Evolutionary conservation across 2,888 invertebrate species (phyloP), one percentile per base, ranked within the genome.

Genomic region (Netelia melanura): DNA sequence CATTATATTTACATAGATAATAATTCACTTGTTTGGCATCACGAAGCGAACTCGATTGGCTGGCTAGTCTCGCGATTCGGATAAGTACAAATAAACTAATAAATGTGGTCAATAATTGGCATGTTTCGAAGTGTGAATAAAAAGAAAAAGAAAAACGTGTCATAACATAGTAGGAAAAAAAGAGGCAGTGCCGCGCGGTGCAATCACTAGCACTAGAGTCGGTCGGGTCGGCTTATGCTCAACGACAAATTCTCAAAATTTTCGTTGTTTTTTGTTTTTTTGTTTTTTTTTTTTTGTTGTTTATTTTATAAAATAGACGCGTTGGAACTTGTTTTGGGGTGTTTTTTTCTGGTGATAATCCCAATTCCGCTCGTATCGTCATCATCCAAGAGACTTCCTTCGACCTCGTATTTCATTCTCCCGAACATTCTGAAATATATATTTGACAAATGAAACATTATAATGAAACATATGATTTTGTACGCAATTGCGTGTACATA

Each of bases 311-410:
- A 52, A 5, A 80, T 25, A 52, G 81, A 75, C 62, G 90, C 89
- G 78, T 89, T 89, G 23, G 89, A 86, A 56, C 79, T 85, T 54
- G 86, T 89, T 84, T 89, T 90, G 3, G 82, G 83, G 25, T 85
- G 89, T 88, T 91, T 92, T 61, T 82, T 56, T 89, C 89, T 87
- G 3, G 92, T 91, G 11, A 90, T 89, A 67, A 94, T 89, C 56
- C 92, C 92, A 48, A 91, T 87, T 72, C 94, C 94, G 61, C 94
- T 94, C 10, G 93, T 91, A 44, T 94, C 92, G 44, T 93, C 92
- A 44, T 93, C 93, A 5, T 91, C 91, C 11, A 93, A 91, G 23
- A 94, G 90, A 56, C 94, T 91, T 77, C 94, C 92, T 78, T 94
- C 94, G 21, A 93, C 92, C 8, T 93, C 94, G 56, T 92, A 91